These are phyloP conservation scores for Mugil cephalus DNA, from an alignment of 2,113 vertebrate genomes.

Conservation along the genomic window DNA sequence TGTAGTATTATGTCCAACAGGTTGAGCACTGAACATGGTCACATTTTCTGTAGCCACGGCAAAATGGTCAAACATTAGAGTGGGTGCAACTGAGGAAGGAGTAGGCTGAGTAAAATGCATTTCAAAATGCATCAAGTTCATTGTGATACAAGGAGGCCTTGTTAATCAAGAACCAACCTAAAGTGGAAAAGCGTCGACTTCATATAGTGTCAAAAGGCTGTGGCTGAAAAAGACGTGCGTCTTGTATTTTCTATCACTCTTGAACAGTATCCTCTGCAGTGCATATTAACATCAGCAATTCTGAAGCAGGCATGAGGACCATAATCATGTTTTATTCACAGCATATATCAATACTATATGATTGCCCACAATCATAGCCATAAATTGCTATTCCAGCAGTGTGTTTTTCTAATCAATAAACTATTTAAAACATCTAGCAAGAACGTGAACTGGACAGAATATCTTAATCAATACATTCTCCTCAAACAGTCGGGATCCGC, in stretches of 20 bases:
- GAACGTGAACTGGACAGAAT: constrained; percentile 34
- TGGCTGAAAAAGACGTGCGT: too few species aligned
- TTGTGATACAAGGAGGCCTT: too few species aligned
- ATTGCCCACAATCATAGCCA: constrained; percentile 22
- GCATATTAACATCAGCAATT: neutral
- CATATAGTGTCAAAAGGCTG: too few species aligned
- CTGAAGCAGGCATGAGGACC: constrained; percentile 11
- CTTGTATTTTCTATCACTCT: neutral
- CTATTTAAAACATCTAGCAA: constrained; percentile 26
- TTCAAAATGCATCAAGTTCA: constrained; percentile 1
- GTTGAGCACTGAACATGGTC: constrained; percentile 20
- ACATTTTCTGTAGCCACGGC: constrained; percentile 5
- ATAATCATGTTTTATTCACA: constrained; percentile 7
- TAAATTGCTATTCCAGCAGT: constrained; percentile 22
- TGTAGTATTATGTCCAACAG: constrained; percentile 23
- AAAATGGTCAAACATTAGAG: constrained; percentile 22
- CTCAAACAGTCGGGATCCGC: constrained; percentile 23
- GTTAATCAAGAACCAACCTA: neutral
- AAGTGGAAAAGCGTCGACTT: neutral
- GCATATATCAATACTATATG: neutral
- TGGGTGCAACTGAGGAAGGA: constrained; percentile 11
- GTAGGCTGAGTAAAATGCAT: neutral
- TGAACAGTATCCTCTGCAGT: neutral
- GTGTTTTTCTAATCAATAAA: constrained; percentile 29
- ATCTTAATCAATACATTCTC: constrained; percentile 49